Evolutionary conservation across 2,113 vertebrate species (phyloP).

Genomic region (Pithys albifrons): DNA sequence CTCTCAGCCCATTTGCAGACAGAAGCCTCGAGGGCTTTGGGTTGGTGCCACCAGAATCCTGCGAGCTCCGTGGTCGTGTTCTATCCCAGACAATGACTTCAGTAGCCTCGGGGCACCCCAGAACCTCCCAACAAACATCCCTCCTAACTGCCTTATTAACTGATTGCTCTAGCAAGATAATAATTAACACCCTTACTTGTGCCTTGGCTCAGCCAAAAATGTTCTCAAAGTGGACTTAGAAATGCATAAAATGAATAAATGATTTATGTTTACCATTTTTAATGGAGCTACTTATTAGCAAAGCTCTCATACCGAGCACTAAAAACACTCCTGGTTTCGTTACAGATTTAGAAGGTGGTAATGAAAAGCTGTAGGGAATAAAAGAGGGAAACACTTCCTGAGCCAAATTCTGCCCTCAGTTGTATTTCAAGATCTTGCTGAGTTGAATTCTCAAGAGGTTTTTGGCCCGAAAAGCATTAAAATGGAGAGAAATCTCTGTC

Average conservation of each 20-base stretch:
- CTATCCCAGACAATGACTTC: constrained; percentile 67
- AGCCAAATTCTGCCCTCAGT: constrained; percentile 30
- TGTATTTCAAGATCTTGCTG: constrained; percentile 7
- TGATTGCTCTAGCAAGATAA: constrained; percentile 61
- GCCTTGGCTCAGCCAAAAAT: constrained; percentile 44
- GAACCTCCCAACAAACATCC: constrained; percentile 61
- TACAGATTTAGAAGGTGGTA: constrained; percentile 43
- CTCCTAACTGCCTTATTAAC: constrained; percentile 64
- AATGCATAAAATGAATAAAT: constrained; percentile 62
- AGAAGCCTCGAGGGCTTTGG: constrained; percentile 47
- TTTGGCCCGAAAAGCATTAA: background rate
- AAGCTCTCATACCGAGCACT: background rate
- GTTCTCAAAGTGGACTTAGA: constrained; percentile 53
- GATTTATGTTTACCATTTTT: constrained; percentile 65
- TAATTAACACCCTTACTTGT: constrained; percentile 55
- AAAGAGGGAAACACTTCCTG: background rate
- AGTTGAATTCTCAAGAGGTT: background rate
- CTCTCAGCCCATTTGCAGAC: constrained; percentile 55
- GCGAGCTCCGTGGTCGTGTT: constrained; percentile 33
- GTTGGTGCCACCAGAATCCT: constrained; percentile 62
- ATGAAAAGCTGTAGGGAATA: constrained; percentile 43
- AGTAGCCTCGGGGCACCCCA: constrained; percentile 55
- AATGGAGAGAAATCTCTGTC: background rate
- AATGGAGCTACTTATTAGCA: constrained; percentile 57
- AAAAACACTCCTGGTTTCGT: constrained; percentile 21